phyloP scores from a whole-genome alignment of 1,140 invertebrate genomes.

The Mactra quadrangularis region DNA sequence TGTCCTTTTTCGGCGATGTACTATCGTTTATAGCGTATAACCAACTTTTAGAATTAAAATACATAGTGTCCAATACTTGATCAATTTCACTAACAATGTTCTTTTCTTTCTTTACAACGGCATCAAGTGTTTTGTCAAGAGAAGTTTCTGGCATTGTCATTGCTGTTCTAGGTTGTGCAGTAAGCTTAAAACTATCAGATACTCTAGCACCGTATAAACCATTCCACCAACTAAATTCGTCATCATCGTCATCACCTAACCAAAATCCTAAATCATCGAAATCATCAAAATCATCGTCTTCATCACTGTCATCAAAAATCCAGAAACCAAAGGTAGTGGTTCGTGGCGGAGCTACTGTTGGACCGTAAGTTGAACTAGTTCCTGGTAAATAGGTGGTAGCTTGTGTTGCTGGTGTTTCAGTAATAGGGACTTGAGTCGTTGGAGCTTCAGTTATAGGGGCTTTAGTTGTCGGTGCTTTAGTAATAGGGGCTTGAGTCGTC shows the following conservation, averaged over 20 bases:
- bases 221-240: constrained; percentile 4
- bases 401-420: not conserved
- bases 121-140: not conserved
- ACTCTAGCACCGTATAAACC: not conserved
- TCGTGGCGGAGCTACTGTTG: not conserved
- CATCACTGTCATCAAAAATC: not conserved
- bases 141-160: not conserved
- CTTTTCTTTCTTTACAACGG: not conserved
- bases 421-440: not conserved
- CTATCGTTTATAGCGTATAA: constrained; percentile 10
- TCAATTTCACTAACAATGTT: constrained; percentile 5
- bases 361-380: not conserved
- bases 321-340: not conserved
- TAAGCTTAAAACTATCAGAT: not conserved
- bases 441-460: not conserved
- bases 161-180: not conserved
- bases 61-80: constrained; percentile 14
- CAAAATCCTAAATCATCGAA: constrained; percentile 4
- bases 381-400: not conserved
- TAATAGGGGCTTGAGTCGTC: too few relatives aligned
- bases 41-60: constrained; percentile 28
- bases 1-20: not conserved
- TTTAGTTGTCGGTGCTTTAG: not conserved
- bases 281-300: not conserved
- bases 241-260: constrained; percentile 8